Conservation (phyloP, 2,797 vertebrate species). For the Enteromius radiatus region DNA sequence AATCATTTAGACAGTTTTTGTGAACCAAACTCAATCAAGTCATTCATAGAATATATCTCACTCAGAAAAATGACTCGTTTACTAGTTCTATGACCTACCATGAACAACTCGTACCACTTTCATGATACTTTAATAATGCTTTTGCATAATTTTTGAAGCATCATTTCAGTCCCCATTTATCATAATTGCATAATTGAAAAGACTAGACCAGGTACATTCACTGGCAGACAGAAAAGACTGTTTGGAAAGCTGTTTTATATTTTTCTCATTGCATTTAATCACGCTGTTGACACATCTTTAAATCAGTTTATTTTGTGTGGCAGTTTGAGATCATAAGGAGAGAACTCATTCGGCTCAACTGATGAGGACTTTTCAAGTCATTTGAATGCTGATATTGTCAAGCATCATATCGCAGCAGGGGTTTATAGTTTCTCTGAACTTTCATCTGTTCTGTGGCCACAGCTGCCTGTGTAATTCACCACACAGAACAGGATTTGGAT, state of each 20-base stretch:
- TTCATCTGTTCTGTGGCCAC: slow-evolving; percentile 38
- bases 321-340: background rate
- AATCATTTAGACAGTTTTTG: background rate
- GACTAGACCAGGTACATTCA: background rate
- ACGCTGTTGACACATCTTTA: background rate
- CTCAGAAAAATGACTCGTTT: background rate
- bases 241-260: background rate
- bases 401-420: background rate
- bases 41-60: background rate
- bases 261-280: background rate
- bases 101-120: background rate
- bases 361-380: slow-evolving; percentile 3
- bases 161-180: background rate
- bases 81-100: background rate
- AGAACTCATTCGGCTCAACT: background rate
- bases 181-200: background rate
- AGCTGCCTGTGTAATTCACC: slow-evolving; percentile 42
- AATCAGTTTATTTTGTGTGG: slow-evolving; percentile 3
- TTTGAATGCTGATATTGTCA: slow-evolving; percentile 30
- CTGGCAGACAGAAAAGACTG: background rate
- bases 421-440: slow-evolving; percentile 24
- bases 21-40: background rate
- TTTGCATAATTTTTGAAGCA: background rate
- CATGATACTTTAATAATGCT: background rate
- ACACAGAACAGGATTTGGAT: slow-evolving; percentile 48